Evolutionary conservation across 2,797 vertebrate genomes (phyloP), one percentile per base, ranked within the genome.

Genomic region (Myioborus miniatus): DNA sequence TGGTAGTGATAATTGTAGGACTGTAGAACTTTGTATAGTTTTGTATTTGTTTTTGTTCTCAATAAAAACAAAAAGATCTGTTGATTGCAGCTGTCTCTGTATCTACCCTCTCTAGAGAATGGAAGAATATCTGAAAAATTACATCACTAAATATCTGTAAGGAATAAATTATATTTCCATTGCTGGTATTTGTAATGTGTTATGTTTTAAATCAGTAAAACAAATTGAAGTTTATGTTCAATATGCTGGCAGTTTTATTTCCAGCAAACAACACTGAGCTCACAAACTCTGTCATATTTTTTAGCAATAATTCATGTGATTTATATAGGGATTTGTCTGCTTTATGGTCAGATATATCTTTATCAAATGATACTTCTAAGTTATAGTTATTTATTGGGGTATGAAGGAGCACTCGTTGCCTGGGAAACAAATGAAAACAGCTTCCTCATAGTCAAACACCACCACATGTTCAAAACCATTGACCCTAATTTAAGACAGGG

Each of bases 71-170:
- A 90, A 93, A 88, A 72, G 96, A 90, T 95, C 67, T 78, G 87
- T 85, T 94, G 88, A 60, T 74, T 90, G 87, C 79, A 93, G 92
- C 93, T 97, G 95, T 94, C 84, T 97, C 80, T 93, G n/a, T 79
- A 95, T 96, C 82, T 67, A 72, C 49, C 27, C 68, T 95, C 95
- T 90, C 89, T 90, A 78, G 95, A 96, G 70, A 96, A 90, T 1
- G 56, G 55, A 63, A 39, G 72, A 96, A 96, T 97, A 96, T 94
- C 95, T 97, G 97, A 98, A 98, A 96, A 97, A 97, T 97, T 97
- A 98, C 96, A 97, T 98, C 97, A 97, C 95, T 95, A 94, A 96
- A 83, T 94, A 97, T 97, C 95, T 97, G 94, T 89, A 96, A 96
- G 92, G 91, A 97, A 95, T 94, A 97, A 96, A 96, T 94, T 94